Percentiles rank a stretch among this genome's conserved stretches.
Conservation (phyloP, 2,113 vertebrate genomes). For the Corythornis cristatus region DNA sequence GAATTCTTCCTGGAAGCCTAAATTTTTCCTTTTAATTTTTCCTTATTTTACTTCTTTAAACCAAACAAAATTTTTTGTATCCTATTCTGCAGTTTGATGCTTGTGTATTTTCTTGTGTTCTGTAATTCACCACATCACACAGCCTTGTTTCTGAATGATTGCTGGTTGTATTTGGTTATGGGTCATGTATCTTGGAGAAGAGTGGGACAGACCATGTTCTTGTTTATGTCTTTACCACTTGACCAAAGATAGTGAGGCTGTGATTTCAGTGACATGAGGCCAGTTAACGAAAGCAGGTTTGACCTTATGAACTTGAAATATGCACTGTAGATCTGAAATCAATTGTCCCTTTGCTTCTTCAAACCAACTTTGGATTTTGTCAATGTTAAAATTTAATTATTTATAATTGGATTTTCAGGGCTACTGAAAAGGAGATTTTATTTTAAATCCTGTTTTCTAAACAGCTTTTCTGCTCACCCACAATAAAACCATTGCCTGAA, state of each 20-base stretch:
- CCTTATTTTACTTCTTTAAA: neutral
- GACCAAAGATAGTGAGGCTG: neutral
- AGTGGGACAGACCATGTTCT: neutral
- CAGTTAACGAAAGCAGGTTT: conserved; percentile 3
- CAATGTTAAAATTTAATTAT: conserved; percentile 13
- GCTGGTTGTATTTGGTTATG: neutral
- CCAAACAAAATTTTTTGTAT: neutral
- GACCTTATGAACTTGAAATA: conserved; percentile 6
- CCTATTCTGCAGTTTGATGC: neutral
- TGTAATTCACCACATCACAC: neutral
- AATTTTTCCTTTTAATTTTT: neutral
- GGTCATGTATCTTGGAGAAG: neutral
- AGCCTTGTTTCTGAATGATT: neutral
- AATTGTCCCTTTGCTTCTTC: conserved; percentile 5
- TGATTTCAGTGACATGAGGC: neutral
- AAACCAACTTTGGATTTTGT: neutral
- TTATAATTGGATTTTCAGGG: conserved; percentile 31
- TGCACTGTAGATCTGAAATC: neutral
- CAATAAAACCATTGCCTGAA: neutral
- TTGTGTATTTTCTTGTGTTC: neutral
- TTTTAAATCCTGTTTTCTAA: neutral
- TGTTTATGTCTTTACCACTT: neutral
- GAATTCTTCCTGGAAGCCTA: neutral
- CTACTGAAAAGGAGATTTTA: neutral
- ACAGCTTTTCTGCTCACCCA: neutral